These are phyloP conservation scores for Heliconius hermathena DNA, from an alignment of 1,140 invertebrate genomes.

Conservation along the genomic window DNA sequence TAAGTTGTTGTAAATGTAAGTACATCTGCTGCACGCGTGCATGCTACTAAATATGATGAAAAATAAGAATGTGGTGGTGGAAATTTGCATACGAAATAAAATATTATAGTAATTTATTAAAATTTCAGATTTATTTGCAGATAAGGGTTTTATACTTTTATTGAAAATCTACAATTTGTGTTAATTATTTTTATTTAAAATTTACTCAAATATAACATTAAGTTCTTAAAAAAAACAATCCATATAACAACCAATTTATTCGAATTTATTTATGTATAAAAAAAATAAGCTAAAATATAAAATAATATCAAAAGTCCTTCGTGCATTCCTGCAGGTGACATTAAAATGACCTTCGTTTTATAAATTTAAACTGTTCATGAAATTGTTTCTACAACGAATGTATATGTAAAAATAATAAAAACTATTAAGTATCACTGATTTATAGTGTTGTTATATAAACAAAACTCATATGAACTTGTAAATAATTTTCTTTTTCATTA, in stretches of 20 bases:
- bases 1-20: not conserved
- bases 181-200: no score
- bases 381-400: not conserved
- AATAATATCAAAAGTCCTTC: not conserved
- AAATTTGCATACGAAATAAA: not conserved
- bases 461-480: not conserved
- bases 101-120: not conserved
- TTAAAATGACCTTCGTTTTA: constrained; percentile 22
- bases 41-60: not conserved
- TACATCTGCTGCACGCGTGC: not conserved
- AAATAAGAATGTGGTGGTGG: not conserved
- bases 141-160: not conserved
- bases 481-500: not conserved
- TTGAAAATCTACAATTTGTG: no score
- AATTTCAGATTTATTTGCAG: not conserved
- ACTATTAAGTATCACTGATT: no score
- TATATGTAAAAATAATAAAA: not conserved
- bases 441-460: not conserved
- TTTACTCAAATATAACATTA: not conserved
- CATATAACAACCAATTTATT: no score
- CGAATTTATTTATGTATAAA: not conserved
- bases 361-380: not conserved
- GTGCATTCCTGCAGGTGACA: constrained; percentile 4
- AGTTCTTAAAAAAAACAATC: not conserved
- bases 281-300: not conserved